phyloP scores from a whole-genome alignment of 2,888 invertebrate species.

The Apodemia zela region DNA sequence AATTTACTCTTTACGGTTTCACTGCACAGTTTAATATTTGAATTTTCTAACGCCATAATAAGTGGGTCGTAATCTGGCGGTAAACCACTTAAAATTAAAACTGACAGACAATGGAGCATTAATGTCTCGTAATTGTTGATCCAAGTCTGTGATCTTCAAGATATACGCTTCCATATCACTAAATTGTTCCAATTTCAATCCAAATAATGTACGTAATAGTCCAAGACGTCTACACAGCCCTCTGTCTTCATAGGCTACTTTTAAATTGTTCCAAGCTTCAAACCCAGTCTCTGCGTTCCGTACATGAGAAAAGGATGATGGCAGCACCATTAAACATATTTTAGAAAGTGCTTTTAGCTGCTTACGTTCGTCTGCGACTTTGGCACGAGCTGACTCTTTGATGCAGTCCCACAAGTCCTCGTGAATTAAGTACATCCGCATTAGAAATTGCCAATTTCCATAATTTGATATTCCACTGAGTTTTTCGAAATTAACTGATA shows the following conservation, averaged over 20 bases:
- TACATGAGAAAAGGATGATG: slow-evolving; percentile 19
- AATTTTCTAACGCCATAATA: slow-evolving; percentile 33
- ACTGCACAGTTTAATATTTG: slow-evolving; percentile 28
- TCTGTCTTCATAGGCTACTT: slow-evolving; percentile 15
- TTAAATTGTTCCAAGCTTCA: slow-evolving; percentile 21
- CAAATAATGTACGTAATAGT: not conserved
- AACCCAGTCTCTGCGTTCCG: slow-evolving; percentile 18
- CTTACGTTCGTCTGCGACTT: not conserved
- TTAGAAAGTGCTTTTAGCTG: slow-evolving; percentile 18
- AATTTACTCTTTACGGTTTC: slow-evolving; percentile 28
- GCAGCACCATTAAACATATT: slow-evolving; percentile 21
- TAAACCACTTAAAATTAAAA: slow-evolving; percentile 31
- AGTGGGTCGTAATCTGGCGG: slow-evolving; percentile 30
- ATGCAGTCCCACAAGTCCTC: slow-evolving; percentile 19
- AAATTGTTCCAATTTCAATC: slow-evolving; percentile 6
- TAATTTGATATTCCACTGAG: too few relatives aligned
- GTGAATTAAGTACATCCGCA: slow-evolving; percentile 5
- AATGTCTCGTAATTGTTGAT: slow-evolving; percentile 31
- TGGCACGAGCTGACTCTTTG: slow-evolving; percentile 13
- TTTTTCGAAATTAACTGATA: too few relatives aligned
- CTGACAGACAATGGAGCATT: slow-evolving; percentile 27
- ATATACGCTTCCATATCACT: slow-evolving; percentile 1
- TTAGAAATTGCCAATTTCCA: not conserved
- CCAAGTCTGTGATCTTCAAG: not conserved
- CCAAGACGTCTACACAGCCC: not conserved